Conservation (phyloP, 2,113 vertebrate genomes). For the Anhinga rufa region DNA sequence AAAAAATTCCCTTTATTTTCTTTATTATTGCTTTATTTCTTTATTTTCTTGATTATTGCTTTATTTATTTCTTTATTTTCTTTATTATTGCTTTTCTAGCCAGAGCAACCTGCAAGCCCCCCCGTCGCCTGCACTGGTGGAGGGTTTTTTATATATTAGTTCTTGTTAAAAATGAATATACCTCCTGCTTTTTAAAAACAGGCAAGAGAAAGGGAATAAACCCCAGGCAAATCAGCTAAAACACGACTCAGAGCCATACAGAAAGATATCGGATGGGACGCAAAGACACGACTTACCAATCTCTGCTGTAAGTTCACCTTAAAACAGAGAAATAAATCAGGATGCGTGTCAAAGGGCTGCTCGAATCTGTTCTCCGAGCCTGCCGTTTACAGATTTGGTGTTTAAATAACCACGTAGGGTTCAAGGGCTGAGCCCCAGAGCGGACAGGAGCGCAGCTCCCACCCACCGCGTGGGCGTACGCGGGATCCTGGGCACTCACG, state of each 20-base stretch:
- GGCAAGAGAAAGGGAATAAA: neutral
- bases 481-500: too few relatives aligned
- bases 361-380: too few relatives aligned
- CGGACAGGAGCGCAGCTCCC: neutral
- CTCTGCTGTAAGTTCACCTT: neutral
- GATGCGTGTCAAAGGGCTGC: accelerated
- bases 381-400: too few relatives aligned
- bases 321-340: neutral
- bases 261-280: neutral
- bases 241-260: accelerated
- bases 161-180: neutral
- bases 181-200: neutral
- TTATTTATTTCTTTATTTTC: neutral
- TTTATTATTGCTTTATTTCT: too few relatives aligned
- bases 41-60: too few relatives aligned
- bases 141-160: too few relatives aligned
- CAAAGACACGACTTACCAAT: neutral
- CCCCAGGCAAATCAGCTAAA: neutral
- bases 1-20: neutral
- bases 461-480: neutral
- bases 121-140: neutral
- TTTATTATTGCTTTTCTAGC: too few relatives aligned
- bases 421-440: neutral
- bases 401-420: too few relatives aligned
- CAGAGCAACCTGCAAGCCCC: neutral